Evolutionary conservation across 2,888 invertebrate genomes (phyloP), one percentile per base, ranked within the genome.

Genomic region (Cryptocephalus moraei): DNA sequence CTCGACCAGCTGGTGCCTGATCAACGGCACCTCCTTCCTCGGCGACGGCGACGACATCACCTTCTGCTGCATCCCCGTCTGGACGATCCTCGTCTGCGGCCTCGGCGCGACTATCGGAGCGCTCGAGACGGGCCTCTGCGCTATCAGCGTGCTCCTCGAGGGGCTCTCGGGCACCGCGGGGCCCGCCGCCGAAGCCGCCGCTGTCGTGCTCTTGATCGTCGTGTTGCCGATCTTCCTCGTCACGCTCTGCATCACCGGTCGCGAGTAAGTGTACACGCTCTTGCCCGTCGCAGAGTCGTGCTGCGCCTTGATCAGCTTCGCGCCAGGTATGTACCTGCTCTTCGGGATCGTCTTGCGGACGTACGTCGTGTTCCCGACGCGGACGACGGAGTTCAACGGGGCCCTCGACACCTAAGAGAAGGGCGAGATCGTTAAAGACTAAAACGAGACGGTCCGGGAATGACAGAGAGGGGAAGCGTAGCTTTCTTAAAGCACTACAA

Each of bases 221-320:
- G 66, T 63, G 39, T 56, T 56, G 6, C 64, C 65, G 39, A 64
- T 58, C 51, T 62, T 63, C 31, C 60, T 53, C 1, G 57, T 48
- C 22, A 56, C 46, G 14, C 50, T 53, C 6, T 45, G 49, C 38
- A 33, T 45, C 36, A 39, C 14, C 4, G 43, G 39, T 45, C 47
- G 50, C 10, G 56, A 44, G 40, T 55, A 56, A 8, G 56, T 47
- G 33, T 58, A 56, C 32, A 56, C 54, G 38, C 54, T 54, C 38
- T 49, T 51, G 22, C 22, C 22, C 8, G 53, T 49, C n/a, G 55
- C 49, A 1, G 44, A 8, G 8, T 49, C 52, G 33, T 50, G 55
- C 8, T 49, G 48, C 8, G 48, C 12, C 22, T 46, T 57, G 48
- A 47, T 52, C 41, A 46, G 49, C 43, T 36, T 53, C 36, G 43